Evolutionary conservation across 2,113 vertebrate genomes (phyloP).

Genomic region (Junco hyemalis): DNA sequence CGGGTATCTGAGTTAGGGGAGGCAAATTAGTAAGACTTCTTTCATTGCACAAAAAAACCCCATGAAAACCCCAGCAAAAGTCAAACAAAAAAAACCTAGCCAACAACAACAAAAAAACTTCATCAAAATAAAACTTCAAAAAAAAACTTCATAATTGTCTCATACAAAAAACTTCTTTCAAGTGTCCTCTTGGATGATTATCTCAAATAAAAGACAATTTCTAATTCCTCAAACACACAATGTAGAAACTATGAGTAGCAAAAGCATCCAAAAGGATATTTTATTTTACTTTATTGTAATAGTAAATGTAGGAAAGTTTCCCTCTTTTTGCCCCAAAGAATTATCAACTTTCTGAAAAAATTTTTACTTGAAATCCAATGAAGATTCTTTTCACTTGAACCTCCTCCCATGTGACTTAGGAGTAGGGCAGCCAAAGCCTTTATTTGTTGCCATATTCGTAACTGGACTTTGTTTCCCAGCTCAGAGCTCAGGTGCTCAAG

Average conservation of each 20-base stretch:
- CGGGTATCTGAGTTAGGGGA: neutral
- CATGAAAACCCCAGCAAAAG: neutral
- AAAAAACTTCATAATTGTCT: neutral
- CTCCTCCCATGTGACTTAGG: neutral
- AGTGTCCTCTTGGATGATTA: neutral
- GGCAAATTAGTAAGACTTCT: neutral
- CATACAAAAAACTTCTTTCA: neutral
- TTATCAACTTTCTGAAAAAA: neutral
- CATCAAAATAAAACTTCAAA: neutral
- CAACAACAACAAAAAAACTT: neutral
- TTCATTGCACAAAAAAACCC: neutral
- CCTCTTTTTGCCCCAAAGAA: neutral
- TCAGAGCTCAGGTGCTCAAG: neutral
- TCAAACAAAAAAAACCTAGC: too few relatives aligned
- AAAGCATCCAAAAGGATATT: neutral
- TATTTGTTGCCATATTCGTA: neutral
- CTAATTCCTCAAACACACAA: neutral
- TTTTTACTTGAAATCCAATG: neutral
- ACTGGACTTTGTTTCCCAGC: neutral
- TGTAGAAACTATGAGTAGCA: neutral
- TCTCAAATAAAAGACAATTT: neutral
- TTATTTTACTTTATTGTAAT: neutral
- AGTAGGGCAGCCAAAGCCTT: neutral
- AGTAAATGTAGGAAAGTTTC: neutral
- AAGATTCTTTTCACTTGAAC: neutral